phyloP scores from a whole-genome alignment of 1,140 invertebrate species.

The Drosophila kepulauana region DNA sequence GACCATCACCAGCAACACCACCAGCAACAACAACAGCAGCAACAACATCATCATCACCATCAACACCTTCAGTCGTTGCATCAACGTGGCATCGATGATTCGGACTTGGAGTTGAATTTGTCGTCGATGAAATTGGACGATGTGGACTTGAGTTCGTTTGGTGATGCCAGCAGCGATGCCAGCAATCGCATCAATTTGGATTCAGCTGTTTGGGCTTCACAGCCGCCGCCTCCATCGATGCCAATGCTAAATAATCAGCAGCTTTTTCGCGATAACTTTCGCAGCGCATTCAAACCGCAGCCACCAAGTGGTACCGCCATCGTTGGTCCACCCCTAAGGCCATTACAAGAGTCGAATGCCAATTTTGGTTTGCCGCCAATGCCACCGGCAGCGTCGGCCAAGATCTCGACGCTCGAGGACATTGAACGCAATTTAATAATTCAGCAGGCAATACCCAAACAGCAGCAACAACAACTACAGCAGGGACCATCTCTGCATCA shows the following conservation, averaged over 20 bases:
- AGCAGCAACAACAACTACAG: constrained; percentile 49
- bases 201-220: constrained; percentile 86
- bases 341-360: constrained; percentile 58
- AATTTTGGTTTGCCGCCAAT: constrained; percentile 62
- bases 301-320: constrained; percentile 24
- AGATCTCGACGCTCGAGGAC: constrained; percentile 82
- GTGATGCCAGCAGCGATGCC: constrained; percentile 73
- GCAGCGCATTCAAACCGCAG: constrained; percentile 68
- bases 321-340: constrained; percentile 32
- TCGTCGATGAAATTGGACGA: constrained; percentile 87
- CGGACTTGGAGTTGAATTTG: constrained; percentile 85
- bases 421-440: constrained; percentile 83
- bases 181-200: constrained; percentile 72
- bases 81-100: constrained; percentile 57
- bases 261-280: constrained; percentile 67
- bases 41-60: constrained; percentile 1
- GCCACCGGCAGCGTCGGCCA: constrained; percentile 47
- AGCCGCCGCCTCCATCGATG: constrained; percentile 13
- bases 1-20: constrained; percentile 1
- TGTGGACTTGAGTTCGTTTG: constrained; percentile 81
- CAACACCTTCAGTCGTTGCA: background rate
- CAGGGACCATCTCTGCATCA: constrained; percentile 30
- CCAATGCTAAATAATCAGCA: constrained; percentile 50
- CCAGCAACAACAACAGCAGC: constrained; percentile 2
- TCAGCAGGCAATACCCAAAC: constrained; percentile 73